These are phyloP conservation scores for Austrofundulus limnaeus DNA, from an alignment of 2,113 vertebrate genomes.

Conservation along the genomic window DNA sequence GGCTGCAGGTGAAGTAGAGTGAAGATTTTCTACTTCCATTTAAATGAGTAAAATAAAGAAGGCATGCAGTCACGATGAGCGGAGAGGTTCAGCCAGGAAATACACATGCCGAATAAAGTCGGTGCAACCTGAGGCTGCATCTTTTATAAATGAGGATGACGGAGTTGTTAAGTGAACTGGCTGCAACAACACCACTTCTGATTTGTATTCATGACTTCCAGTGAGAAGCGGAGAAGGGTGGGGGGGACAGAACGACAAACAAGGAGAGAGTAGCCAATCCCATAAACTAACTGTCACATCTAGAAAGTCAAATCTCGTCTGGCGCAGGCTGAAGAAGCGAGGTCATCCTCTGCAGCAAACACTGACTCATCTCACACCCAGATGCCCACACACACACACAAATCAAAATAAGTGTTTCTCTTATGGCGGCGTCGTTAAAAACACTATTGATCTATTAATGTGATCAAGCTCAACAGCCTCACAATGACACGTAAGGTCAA, in stretches of 20 bases:
- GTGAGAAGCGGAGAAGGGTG: constrained; percentile 11
- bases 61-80: no score
- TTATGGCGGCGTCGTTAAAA: constrained; percentile 16
- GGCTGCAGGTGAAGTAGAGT: constrained; percentile 54
- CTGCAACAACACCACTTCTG: constrained; percentile 51
- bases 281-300: constrained; percentile 51
- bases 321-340: constrained; percentile 37
- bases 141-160: constrained; percentile 8
- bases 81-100: constrained; percentile 31
- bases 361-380: constrained; percentile 65
- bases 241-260: constrained; percentile 36
- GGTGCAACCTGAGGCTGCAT: constrained; percentile 34
- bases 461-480: background rate
- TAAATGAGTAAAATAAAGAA: no score
- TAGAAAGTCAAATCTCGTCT: constrained; percentile 53
- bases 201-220: constrained; percentile 67
- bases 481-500: constrained; percentile 21
- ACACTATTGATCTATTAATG: constrained; percentile 4
- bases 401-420: constrained; percentile 20
- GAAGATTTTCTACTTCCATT: constrained; percentile 54
- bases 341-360: constrained; percentile 65
- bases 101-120: constrained; percentile 39
- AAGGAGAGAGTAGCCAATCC: constrained; percentile 32
- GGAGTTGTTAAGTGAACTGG: constrained; percentile 43
- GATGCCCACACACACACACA: constrained; percentile 12